phyloP scores from a whole-genome alignment of 2,797 vertebrate genomes.

The Sciurus carolinensis region DNA sequence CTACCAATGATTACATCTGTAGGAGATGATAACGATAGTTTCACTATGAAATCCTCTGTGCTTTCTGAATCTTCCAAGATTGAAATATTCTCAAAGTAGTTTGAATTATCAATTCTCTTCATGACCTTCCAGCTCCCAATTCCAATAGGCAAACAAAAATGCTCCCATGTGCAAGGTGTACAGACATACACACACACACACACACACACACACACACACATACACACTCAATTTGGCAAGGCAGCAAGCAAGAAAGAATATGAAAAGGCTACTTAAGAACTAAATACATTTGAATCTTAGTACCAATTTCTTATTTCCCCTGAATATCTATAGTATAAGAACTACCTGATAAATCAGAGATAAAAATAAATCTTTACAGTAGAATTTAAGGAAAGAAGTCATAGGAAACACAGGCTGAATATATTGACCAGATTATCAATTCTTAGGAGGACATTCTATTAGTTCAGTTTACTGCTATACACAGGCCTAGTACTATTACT shows the following conservation, averaged over 20 bases:
- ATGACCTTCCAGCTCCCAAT: background rate
- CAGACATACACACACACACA: background rate
- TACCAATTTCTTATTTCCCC: background rate
- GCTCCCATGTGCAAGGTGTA: background rate
- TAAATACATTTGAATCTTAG: background rate
- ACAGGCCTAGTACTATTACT: background rate
- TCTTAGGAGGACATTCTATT: background rate
- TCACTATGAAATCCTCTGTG: background rate
- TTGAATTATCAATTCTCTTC: background rate
- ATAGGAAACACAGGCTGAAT: background rate
- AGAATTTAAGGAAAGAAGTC: background rate
- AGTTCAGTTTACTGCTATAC: background rate
- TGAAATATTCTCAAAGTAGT: conserved; percentile 1
- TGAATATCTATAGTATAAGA: background rate
- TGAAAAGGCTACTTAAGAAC: background rate
- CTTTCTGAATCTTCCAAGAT: background rate
- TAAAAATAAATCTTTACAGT: background rate
- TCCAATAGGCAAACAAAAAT: background rate
- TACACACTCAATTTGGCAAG: background rate
- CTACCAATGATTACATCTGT: background rate
- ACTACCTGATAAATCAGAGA: background rate
- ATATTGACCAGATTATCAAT: background rate
- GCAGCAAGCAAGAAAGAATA: background rate
- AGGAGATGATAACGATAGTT: background rate
- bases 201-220: background rate